Percentiles rank a stretch among this genome's conserved stretches.
Evolutionary conservation across 1,140 invertebrate genomes (phyloP).

Genomic region (Choristoneura fumiferana): DNA sequence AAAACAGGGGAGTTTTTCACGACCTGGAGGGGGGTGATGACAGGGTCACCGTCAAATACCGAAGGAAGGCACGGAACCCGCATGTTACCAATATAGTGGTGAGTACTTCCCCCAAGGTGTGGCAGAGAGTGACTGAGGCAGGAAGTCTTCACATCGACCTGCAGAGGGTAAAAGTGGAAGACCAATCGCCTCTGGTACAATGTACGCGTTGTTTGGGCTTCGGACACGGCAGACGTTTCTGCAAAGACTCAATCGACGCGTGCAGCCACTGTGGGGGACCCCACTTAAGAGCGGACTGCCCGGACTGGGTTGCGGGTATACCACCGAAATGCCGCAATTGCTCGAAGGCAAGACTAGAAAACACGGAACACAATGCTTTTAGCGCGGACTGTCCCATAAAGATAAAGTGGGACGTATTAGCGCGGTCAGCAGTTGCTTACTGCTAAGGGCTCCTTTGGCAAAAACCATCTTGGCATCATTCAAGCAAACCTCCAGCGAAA

Average conservation of each 20-base stretch:
- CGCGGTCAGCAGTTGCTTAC: background rate
- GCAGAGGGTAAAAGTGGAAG: background rate
- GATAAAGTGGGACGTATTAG: background rate
- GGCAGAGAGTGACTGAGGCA: background rate
- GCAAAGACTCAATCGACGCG: background rate
- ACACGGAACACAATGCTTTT: background rate
- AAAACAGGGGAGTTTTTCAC: background rate
- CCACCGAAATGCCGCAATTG: background rate
- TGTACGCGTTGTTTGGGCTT: background rate
- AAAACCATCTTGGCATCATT: background rate
- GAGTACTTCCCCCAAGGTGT: background rate
- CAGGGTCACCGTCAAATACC: background rate
- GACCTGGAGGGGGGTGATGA: background rate
- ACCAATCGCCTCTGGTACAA: conserved; percentile 3
- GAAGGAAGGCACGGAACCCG: background rate
- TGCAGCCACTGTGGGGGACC: conserved; percentile 10
- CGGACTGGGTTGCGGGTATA: background rate
- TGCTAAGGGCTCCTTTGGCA: background rate
- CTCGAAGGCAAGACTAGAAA: background rate
- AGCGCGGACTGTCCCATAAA: background rate
- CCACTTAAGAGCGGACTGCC: background rate
- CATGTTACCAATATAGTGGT: background rate
- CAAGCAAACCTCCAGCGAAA: conserved; percentile 22
- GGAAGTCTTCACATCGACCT: background rate
- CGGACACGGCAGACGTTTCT: background rate